Percentiles rank a stretch among this genome's conserved stretches.
phyloP scores from a whole-genome alignment of 2,888 invertebrate species.

The Andricus curvator region DNA sequence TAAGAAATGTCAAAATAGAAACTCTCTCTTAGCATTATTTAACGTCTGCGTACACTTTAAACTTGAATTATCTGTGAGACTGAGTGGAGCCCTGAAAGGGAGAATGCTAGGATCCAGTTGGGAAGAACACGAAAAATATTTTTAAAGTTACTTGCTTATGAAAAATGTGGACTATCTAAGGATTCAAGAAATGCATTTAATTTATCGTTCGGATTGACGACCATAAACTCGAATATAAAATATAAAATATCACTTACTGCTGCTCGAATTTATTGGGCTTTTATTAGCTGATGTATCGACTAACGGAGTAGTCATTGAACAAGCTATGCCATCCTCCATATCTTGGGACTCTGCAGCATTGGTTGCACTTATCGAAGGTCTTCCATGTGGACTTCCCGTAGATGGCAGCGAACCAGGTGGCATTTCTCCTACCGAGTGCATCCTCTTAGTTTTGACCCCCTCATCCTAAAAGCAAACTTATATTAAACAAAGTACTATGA shows the following conservation, averaged over 20 bases:
- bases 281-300: constrained; percentile 67
- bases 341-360: constrained; percentile 69
- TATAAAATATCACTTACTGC: constrained; percentile 60
- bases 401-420: constrained; percentile 61
- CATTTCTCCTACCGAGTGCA: constrained; percentile 70
- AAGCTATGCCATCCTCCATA: constrained; percentile 66
- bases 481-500: background rate
- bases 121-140: too few species aligned
- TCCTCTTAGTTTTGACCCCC: constrained; percentile 65
- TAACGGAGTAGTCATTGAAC: constrained; percentile 57
- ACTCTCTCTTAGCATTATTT: too few species aligned
- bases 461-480: constrained; percentile 66
- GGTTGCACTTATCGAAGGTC: constrained; percentile 69
- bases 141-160: too few species aligned
- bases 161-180: too few species aligned
- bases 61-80: too few species aligned
- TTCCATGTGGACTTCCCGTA: constrained; percentile 68
- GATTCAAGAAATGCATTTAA: too few species aligned
- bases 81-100: too few species aligned
- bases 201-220: too few species aligned
- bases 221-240: too few species aligned
- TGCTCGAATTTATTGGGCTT: constrained; percentile 68
- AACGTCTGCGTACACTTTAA: too few species aligned
- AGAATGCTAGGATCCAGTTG: too few species aligned
- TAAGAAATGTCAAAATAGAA: too few species aligned